These are phyloP conservation scores for Amphiduros pacificus DNA, from an alignment of 2,888 invertebrate genomes.

Conservation along the genomic window DNA sequence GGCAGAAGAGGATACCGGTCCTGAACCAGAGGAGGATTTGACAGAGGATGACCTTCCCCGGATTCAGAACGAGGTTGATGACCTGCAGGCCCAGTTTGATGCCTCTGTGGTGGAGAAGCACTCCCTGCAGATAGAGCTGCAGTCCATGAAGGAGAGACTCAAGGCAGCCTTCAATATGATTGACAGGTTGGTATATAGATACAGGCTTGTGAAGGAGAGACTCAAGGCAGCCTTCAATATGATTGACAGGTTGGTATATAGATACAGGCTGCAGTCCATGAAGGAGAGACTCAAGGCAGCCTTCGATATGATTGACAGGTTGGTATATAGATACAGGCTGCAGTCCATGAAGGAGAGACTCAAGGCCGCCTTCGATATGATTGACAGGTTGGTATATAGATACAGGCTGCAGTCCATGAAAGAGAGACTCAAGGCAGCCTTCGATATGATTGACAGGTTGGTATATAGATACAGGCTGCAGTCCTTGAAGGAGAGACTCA, in stretches of 20 bases:
- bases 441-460: slow-evolving; percentile 40
- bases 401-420: slow-evolving; percentile 56
- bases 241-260: no score
- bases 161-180: slow-evolving; percentile 52
- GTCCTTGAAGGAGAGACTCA: slow-evolving; percentile 57
- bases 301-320: slow-evolving; percentile 40
- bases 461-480: no score
- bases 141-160: slow-evolving; percentile 56
- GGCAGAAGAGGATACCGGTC: slow-evolving; percentile 14
- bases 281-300: slow-evolving; percentile 56
- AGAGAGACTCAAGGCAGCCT: slow-evolving; percentile 54
- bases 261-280: slow-evolving; percentile 55
- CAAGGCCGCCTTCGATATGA: slow-evolving; percentile 51
- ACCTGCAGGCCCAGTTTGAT: slow-evolving; percentile 54
- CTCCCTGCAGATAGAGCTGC: slow-evolving; percentile 53
- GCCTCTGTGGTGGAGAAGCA: slow-evolving; percentile 57
- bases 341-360: slow-evolving; percentile 57
- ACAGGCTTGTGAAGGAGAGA: no score
- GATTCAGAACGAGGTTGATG: slow-evolving; percentile 50
- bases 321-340: no score
- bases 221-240: no score
- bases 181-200: slow-evolving; percentile 22
- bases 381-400: no score
- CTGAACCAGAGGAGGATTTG: slow-evolving; percentile 40
- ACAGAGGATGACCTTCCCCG: slow-evolving; percentile 50